Base-by-base conservation (phyloP, 2,888 invertebrate species). In the Euspilapteryx auroguttella region DNA sequence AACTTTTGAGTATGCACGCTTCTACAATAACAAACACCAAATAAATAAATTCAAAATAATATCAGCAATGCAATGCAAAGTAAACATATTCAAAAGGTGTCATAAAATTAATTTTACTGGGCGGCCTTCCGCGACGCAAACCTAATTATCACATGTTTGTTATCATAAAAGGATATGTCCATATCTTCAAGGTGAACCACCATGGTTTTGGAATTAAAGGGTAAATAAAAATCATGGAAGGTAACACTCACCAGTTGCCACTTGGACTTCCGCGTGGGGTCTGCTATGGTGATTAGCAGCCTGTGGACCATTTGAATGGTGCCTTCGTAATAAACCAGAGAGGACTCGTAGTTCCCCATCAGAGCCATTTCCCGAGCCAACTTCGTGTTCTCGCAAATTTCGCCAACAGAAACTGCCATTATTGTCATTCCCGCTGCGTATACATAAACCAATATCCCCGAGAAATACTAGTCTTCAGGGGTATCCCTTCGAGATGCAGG, bases 321-420 rank as follows among this genome's bases (percentile, higher is more conserved):
- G 29, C 93, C 92, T 59, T 95, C 91, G 57, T 95, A 96, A 65
- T 94, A 95, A 32, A 95, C 90, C 40, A 88, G 82, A 13, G 97
- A 90, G 37, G 91, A 89, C 52, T 97, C 96, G 56, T 98, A 98
- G 66, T 95, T 94, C 12, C 97, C 96, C 55, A 92, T 86, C 49
- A 97, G 77, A 35, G 94, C 92, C 86, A 90, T 91, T 79, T 98
- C 96, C 50, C 97, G 81, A 32, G 94, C 97, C 65, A 94, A 71
- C 69, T 92, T 94, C 34, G 94, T 90, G 78, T 94, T 95, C 77
- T 95, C 94, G 79, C 87, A 89, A 71, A 94, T 92, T 79, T 94
- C 93, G 64, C 85, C 87, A 63, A 89, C 85, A 55, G 87, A 87
- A 64, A 89, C 88, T 75, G 89, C 89, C 92, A 93, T 92, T 66